These are phyloP conservation scores for Agonopterix alstromeriana DNA, from an alignment of 2,888 invertebrate species.

Conservation along the genomic window DNA sequence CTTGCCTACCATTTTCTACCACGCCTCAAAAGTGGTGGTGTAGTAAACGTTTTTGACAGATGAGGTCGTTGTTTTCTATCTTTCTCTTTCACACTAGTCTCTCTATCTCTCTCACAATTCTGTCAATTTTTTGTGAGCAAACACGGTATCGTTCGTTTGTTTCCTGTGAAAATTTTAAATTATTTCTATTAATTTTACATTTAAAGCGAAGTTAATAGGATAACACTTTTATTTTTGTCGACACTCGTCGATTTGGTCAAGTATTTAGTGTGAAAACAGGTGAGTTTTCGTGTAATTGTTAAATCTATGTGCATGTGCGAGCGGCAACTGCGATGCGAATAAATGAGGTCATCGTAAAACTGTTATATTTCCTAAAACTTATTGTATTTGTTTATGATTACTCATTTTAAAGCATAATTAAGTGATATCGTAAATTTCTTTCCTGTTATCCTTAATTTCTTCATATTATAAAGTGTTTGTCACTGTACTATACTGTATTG, in stretches of 20 bases:
- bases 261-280: neutral
- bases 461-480: too few relatives aligned
- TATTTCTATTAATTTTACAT: neutral
- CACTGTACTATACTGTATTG: too few relatives aligned
- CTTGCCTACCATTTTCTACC: too few relatives aligned
- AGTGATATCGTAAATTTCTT: too few relatives aligned
- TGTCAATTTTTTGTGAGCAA: neutral
- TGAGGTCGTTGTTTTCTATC: too few relatives aligned
- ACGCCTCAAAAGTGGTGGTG: too few relatives aligned
- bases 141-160: neutral
- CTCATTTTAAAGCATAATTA: too few relatives aligned
- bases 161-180: neutral
- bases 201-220: neutral
- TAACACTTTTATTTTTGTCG: neutral
- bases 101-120: neutral
- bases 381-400: neutral
- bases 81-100: too few relatives aligned
- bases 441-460: too few relatives aligned
- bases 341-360: constrained; percentile 11
- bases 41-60: too few relatives aligned
- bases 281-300: constrained; percentile 6
- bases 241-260: neutral
- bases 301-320: constrained; percentile 7
- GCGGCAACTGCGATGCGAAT: neutral
- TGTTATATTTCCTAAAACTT: neutral